Evolutionary conservation across 2,797 vertebrate species (phyloP).

Genomic region (Otolemur crassicaudatus): DNA sequence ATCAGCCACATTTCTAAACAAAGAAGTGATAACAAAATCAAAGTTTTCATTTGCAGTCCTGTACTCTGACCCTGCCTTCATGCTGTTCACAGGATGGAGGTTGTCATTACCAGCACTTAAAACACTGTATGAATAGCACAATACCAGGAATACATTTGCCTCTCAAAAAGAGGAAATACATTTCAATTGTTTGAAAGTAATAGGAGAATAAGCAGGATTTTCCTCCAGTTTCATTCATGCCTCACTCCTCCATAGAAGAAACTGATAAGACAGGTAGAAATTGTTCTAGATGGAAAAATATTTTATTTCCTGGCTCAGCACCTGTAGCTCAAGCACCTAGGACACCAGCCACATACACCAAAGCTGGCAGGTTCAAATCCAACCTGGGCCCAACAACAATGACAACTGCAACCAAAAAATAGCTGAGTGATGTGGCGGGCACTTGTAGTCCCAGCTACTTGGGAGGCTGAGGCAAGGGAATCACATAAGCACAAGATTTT

Average conservation of each 20-base stretch:
- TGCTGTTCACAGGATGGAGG: rapidly evolving
- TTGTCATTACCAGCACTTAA: background rate
- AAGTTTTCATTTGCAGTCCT: too few relatives aligned
- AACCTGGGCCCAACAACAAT: too few relatives aligned
- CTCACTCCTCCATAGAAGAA: background rate
- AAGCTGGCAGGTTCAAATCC: too few relatives aligned
- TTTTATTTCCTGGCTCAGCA: background rate
- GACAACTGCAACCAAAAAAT: too few relatives aligned
- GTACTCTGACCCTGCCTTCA: background rate
- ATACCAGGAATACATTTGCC: rapidly evolving
- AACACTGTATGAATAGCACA: background rate
- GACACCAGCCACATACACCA: too few relatives aligned
- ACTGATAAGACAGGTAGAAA: background rate
- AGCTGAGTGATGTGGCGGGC: too few relatives aligned
- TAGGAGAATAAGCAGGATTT: background rate
- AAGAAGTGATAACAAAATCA: background rate
- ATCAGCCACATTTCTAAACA: background rate
- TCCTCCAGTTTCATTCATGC: background rate
- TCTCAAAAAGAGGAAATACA: background rate
- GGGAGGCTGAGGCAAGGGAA: too few relatives aligned
- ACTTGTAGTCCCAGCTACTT: too few relatives aligned
- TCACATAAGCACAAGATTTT: too few relatives aligned
- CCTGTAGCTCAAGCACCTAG: too few relatives aligned
- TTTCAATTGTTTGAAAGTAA: background rate
- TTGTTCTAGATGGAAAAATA: background rate